Base-by-base conservation (phyloP, 2,888 invertebrate genomes). In the Elmis aenea region DNA sequence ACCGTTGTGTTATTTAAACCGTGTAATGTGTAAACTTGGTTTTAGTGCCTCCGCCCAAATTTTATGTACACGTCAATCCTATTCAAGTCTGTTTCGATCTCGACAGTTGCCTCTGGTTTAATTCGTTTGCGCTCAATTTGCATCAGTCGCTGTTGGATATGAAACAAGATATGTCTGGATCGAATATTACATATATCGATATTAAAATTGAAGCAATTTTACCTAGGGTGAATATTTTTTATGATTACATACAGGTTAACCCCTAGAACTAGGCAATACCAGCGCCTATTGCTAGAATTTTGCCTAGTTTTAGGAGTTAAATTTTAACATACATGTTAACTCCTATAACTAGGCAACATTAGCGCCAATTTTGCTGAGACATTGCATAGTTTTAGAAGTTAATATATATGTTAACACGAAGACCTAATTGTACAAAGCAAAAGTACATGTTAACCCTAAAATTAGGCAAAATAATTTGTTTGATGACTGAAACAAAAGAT, bases 11-110 rank as follows among this genome's bases (percentile, higher is more conserved):
- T 12, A 1, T 2, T 11, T 26, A 26, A 6, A 8, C 1, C 9
- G 21, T 11, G 20, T 6, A 29, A n/a, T 20, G 14, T 21, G 18
- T 8, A 13, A 26, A 36, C 26, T 16, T 3, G 33, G 24, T 73
- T 76, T 41, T 72, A 95, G 95, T 96, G 49, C 97, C 97, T 20
- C 83, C 93, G 24, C 88, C 95, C 9, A 93, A 94, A 64, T 76
- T 93, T 51, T 96, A 89, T 69, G 82, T 88, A 8, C 88, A 94
- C 60, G 66, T 95, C 14, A 93, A 94, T 67, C 97, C 97, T 0
- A 76, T 96, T 31, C 83, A 88, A 54, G 70, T 96, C 24, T 80
- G 83, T 27, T 82, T 96, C 60, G 96, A 99, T 67, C 76, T 85
- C 34, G 77, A 83, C 43, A 95, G 94, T 34, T 75, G 91, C 45